Evolutionary conservation across 2,888 invertebrate species (phyloP), one percentile per base, ranked within the genome.

Genomic region (Drosophila macrospina): DNA sequence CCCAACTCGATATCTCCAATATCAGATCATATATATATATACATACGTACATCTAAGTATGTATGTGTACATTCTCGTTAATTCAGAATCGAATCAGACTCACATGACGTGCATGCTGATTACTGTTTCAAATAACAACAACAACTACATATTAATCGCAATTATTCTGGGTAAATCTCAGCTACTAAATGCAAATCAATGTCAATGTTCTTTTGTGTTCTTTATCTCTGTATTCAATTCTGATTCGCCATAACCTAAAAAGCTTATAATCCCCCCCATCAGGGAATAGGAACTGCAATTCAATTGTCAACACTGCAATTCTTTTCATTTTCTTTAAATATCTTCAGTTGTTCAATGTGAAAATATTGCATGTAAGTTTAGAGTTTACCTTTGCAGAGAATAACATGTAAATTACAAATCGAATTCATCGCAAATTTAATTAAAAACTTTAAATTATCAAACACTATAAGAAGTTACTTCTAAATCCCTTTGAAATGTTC

Each of bases 161-260:
- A 73, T 64, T 65, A 26, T 62, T 69, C 65, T 69, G 70, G 41
- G 20, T 41, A 62, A 62, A 47, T 60, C 37, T 42, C 56, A 50
- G 42, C 52, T 48, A 34, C 34, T 32, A 42, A 51, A 15, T 42
- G 26, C 50, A 32, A 39, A 37, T 60, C 16, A 36, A 47, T 47
- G 13, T 64, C 28, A 37, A 36, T 41, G 11, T 37, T 20, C 28
- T 28, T 16, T 11, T 34, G 11, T 47, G 15, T 59, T 51, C 3
- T 55, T 50, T n/a, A n/a, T n/a, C n/a, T 28, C 15, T 41, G 39
- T 15, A 34, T 63, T 50, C 34, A 28, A 45, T 34, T 41, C 41
- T 24, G 41, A 57, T 36, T 57, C 30, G 62, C 30, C 30, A 28
- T 51, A 20, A 20, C 20, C 34, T 10, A 11, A 37, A 39, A n/a